A percentile compares a stretch with the other conserved stretches of the same genome.
These are phyloP conservation scores for Chionis minor DNA, from an alignment of 2,113 vertebrate species.

Conservation along the genomic window DNA sequence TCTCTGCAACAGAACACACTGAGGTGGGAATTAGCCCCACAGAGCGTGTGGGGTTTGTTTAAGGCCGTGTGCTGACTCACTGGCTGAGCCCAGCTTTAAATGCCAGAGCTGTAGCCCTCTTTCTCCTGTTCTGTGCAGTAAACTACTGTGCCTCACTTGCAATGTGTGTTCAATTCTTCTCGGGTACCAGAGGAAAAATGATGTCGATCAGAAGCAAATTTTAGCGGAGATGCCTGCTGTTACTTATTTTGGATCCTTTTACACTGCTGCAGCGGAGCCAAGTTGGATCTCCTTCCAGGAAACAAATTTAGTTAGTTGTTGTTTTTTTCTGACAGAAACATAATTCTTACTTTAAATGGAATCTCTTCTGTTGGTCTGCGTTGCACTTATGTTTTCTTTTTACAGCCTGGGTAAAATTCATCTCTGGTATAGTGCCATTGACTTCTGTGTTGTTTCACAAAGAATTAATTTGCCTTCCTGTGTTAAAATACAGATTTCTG, in stretches of 20 bases:
- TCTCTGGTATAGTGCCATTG: constrained; percentile 13
- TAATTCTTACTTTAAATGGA: constrained; percentile 41
- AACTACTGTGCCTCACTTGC: background rate
- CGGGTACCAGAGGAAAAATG: constrained; percentile 23
- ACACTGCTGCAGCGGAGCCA: background rate
- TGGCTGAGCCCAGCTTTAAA: background rate
- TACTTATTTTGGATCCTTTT: constrained; percentile 62
- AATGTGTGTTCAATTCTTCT: background rate
- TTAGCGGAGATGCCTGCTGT: constrained; percentile 36
- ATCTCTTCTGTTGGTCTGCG: constrained; percentile 23
- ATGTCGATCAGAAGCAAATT: constrained; percentile 40
- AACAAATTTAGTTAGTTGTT: constrained; percentile 44
- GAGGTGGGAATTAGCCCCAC: background rate
- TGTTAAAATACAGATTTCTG: constrained; percentile 24
- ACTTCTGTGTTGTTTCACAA: constrained; percentile 54
- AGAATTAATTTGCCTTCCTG: constrained; percentile 30
- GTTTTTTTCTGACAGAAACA: constrained; percentile 39
- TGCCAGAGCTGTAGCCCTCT: background rate
- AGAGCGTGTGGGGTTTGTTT: background rate
- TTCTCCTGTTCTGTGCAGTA: background rate
- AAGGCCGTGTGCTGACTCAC: background rate
- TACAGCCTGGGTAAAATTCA: constrained; percentile 3
- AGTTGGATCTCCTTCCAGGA: constrained; percentile 54
- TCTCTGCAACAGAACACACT: background rate
- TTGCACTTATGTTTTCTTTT: constrained; percentile 41